Percentiles rank a stretch among this genome's conserved stretches.
These are phyloP conservation scores for Napeogenes sylphis DNA, from an alignment of 2,888 invertebrate genomes.

Conservation along the genomic window DNA sequence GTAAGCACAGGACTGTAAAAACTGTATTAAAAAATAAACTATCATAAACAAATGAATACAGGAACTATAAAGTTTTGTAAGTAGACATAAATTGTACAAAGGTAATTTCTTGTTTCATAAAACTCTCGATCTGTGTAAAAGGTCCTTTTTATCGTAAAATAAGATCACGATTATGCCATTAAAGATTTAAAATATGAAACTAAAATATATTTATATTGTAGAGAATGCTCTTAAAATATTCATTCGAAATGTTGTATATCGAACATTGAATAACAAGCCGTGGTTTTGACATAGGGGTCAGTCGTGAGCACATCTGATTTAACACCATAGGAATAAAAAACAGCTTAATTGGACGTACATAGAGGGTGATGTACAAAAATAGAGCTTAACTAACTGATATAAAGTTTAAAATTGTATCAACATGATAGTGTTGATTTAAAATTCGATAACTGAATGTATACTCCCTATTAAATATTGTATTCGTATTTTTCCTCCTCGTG, in stretches of 20 bases:
- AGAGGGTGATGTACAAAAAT: not conserved
- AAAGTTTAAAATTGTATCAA: no score
- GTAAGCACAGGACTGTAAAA: no score
- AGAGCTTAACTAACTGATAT: not conserved
- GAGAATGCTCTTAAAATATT: not conserved
- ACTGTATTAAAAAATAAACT: not conserved
- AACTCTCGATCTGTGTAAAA: constrained; percentile 1
- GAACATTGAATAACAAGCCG: constrained; percentile 4
- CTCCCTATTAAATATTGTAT: constrained; percentile 7
- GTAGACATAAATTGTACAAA: not conserved
- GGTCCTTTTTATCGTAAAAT: constrained; percentile 1
- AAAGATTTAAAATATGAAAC: constrained; percentile 2
- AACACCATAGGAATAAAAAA: not conserved
- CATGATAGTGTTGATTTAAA: not conserved
- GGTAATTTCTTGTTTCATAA: constrained; percentile 1
- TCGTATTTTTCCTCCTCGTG: not conserved
- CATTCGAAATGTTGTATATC: not conserved
- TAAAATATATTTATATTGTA: not conserved
- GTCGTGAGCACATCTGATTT: constrained; percentile 1
- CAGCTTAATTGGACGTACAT: not conserved
- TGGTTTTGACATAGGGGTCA: not conserved
- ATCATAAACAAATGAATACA: not conserved
- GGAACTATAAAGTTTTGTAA: constrained; percentile 1
- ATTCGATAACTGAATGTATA: constrained; percentile 6
- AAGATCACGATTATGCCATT: constrained; percentile 7